Conservation (phyloP, 2,888 invertebrate species). For the Spicauda simplicius region DNA sequence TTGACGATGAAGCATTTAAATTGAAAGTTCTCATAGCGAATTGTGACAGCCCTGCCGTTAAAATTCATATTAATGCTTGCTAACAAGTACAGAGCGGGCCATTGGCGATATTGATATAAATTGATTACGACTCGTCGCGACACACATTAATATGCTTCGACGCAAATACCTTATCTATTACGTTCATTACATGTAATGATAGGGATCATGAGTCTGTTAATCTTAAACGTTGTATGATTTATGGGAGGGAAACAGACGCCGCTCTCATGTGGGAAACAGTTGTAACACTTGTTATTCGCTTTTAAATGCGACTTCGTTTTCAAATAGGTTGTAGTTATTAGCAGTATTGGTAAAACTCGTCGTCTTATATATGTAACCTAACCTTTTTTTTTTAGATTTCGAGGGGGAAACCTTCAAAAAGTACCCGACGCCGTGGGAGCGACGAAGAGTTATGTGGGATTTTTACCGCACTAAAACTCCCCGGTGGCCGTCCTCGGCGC, state of each 20-base stretch:
- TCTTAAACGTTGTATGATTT: constrained; percentile 54
- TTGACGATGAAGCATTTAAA: no score
- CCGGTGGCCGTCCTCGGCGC: no score
- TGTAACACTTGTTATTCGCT: constrained; percentile 22
- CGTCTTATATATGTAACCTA: no score
- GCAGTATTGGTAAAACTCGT: no score
- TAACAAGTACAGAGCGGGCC: constrained; percentile 73
- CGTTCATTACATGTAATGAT: constrained; percentile 20
- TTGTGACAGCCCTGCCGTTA: constrained; percentile 70
- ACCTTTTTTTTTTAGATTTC: no score
- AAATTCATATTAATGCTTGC: constrained; percentile 77
- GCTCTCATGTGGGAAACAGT: constrained; percentile 44
- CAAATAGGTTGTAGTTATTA: neutral
- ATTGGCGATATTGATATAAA: constrained; percentile 84
- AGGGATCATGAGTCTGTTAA: constrained; percentile 50
- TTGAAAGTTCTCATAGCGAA: no score
- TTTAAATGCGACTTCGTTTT: neutral
- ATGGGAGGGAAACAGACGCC: constrained; percentile 43
- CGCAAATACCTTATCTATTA: constrained; percentile 74
- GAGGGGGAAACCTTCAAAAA: no score
- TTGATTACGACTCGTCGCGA: constrained; percentile 79
- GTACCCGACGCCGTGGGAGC: no score
- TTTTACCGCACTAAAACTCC: no score
- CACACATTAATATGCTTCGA: constrained; percentile 72
- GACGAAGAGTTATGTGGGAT: no score